Evolutionary conservation across 2,888 invertebrate species (phyloP).

Genomic region (Diaprepes abbreviatus): DNA sequence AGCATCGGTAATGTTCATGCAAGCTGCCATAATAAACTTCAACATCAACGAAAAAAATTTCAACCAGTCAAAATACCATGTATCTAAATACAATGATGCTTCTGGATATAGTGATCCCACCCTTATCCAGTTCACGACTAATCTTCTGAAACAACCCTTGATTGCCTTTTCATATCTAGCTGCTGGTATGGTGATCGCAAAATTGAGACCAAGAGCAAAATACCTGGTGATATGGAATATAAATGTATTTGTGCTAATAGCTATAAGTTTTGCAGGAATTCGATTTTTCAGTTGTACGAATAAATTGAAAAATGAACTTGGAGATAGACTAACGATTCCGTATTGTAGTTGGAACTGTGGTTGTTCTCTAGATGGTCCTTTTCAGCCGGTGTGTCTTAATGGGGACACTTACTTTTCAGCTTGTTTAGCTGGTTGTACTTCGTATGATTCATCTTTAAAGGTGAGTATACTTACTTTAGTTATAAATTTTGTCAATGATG

Average conservation of each 20-base stretch:
- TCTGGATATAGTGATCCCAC: constrained; percentile 72
- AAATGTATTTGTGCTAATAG: constrained; percentile 65
- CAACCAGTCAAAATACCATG: constrained; percentile 73
- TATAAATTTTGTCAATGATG: too few relatives aligned
- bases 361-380: constrained; percentile 69
- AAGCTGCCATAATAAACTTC: constrained; percentile 72
- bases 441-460: constrained; percentile 64
- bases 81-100: constrained; percentile 68
- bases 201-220: constrained; percentile 69
- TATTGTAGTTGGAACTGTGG: constrained; percentile 72
- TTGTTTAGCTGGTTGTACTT: constrained; percentile 80
- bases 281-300: constrained; percentile 59
- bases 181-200: constrained; percentile 71
- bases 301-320: constrained; percentile 64
- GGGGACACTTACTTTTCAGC: constrained; percentile 78
- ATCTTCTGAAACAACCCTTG: constrained; percentile 72
- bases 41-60: constrained; percentile 71
- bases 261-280: constrained; percentile 67
- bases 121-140: constrained; percentile 69
- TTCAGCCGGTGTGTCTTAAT: constrained; percentile 76
- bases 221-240: constrained; percentile 70
- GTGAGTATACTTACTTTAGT: too few relatives aligned
- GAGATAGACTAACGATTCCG: constrained; percentile 66
- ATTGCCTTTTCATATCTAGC: constrained; percentile 70
- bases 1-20: constrained; percentile 69